Base-by-base conservation (phyloP, 2,113 vertebrate species). In the Arothron firmamentum region DNA sequence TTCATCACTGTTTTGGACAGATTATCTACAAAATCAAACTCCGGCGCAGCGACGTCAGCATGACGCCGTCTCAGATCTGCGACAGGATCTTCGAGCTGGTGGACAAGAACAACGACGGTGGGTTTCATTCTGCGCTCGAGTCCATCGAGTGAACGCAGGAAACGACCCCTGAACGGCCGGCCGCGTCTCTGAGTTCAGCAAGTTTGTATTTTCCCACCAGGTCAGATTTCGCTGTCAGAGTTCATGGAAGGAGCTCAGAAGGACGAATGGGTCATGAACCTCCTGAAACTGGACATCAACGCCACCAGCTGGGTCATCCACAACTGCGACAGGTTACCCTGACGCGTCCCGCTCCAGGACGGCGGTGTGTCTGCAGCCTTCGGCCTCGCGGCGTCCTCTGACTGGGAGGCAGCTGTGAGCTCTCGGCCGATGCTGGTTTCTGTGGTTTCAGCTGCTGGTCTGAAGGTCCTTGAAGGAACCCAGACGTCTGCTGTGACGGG, bases 171-270 rank as follows among this genome's bases (percentile, higher is more conserved):
- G n/a, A n/a, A n/a, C n/a, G n/a, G n/a, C n/a, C n/a, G n/a, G n/a
- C n/a, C n/a, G n/a, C n/a, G n/a, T n/a, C n/a, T n/a, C n/a, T n/a
- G n/a, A n/a, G n/a, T n/a, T n/a, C n/a, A n/a, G n/a, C n/a, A n/a
- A n/a, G n/a, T n/a, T n/a, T n/a, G n/a, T n/a, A n/a, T n/a, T n/a
- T 47, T 47, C 2, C 8, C 21, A 56, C 0, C 83, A 92, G 90
- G 89, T 67, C 83, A 90, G 70, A 87, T 91, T 31, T 80, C 74
- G 0, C 23, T 92, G 31, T 72, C 84, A 0, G 89, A 91, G 68
- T 91, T 92, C 77, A 67, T 91, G 67, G 83, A 89, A 38, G 90
- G 90, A 2, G 88, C 89, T 3, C 80, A 89, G 74, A 88, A 80
- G 63, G 89, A 92, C 17, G 55, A 79, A 1, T 91, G 90, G 89